phyloP scores from a whole-genome alignment of 35 echinoderm and acorn worm genomes.

The Stichopus chloronotus region DNA sequence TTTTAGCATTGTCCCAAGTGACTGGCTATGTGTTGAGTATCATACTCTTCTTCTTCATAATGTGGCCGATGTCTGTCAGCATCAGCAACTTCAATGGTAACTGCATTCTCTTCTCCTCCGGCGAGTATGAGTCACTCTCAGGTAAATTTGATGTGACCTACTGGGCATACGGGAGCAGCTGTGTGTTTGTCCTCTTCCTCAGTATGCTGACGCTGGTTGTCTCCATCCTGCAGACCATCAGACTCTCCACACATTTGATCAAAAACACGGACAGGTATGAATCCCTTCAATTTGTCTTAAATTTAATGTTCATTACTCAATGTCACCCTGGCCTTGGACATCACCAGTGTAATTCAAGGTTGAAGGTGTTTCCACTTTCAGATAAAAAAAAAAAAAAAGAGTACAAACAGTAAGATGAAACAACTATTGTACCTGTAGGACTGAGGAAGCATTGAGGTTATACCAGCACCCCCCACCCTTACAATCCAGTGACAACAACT shows the following conservation, averaged over 20 bases:
- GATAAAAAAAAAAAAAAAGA: too few relatives aligned
- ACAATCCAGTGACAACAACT: too few relatives aligned
- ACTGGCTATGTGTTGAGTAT: slow-evolving; percentile 59
- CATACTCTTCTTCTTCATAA: slow-evolving; percentile 60
- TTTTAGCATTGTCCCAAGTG: slow-evolving; percentile 63
- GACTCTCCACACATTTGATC: slow-evolving; percentile 56
- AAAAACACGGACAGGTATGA: slow-evolving; percentile 67
- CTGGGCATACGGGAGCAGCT: slow-evolving; percentile 33
- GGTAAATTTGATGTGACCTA: neutral
- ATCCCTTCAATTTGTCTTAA: too few relatives aligned
- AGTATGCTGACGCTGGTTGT: slow-evolving; percentile 30
- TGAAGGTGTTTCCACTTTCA: too few relatives aligned
- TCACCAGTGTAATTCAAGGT: too few relatives aligned
- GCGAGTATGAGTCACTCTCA: neutral
- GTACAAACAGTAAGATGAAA: too few relatives aligned
- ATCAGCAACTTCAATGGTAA: slow-evolving; percentile 50
- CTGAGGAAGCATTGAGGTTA: too few relatives aligned
- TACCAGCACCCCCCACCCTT: too few relatives aligned
- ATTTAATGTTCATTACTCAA: too few relatives aligned
- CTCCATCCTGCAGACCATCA: slow-evolving; percentile 52
- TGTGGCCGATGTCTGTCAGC: slow-evolving; percentile 40
- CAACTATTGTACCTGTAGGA: too few relatives aligned
- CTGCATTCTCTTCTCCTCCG: slow-evolving; percentile 57
- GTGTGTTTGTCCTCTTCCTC: slow-evolving; percentile 59
- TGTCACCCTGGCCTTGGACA: too few relatives aligned